Base-by-base conservation (phyloP, 2,797 vertebrate genomes). In the Glyptemys insculpta region DNA sequence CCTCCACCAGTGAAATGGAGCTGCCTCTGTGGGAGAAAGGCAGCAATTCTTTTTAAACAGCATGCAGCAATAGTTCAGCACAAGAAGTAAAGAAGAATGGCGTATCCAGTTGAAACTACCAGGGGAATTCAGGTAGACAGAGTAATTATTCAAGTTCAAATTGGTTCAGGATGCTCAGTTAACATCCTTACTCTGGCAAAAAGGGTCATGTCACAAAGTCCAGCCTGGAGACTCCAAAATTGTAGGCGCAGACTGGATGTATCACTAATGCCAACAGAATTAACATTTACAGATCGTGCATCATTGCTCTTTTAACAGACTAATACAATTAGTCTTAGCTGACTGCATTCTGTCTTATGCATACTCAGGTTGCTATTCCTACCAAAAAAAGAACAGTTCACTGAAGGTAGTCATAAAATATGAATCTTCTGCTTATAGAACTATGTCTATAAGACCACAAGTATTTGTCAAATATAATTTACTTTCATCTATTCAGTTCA, bases 401-500 rank as follows among this genome's bases (percentile, higher is more conserved):
- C 1, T 85, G 83, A 83, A 89, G 57, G 82, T 1, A 16, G 34
- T 81, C 76, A 86, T 62, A 95, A 92, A 92, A 91, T 89, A 57
- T 2, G 3, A 53, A 89, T 72, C 37, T 91, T 92, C 85, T 89
- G 84, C 56, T 78, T 94, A 90, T 79, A 95, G n/a, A 92, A 92
- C 62, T 87, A 81, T 11, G 81, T 41, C n/a, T 62, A 34, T 34
- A 89, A 91, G 82, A 87, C 65, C 74, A 74, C n/a, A 85, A 83
- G 86, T 12, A 85, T 92, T 94, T 92, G 84, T 92, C 94, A 97
- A 88, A 96, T 10, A 19, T 16, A 68, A 95, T 97, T 95, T 95
- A 89, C 79, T 96, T 95, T 94, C 81, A 91, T 86, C 85, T 90
- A 89, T 25, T 96, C 44, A 34, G 53, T 59, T 94, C 50, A 52